A percentile compares a stretch with the other conserved stretches of the same genome.
These are phyloP conservation scores for Malthinus flaveolus DNA, from an alignment of 2,888 invertebrate species.

Conservation along the genomic window DNA sequence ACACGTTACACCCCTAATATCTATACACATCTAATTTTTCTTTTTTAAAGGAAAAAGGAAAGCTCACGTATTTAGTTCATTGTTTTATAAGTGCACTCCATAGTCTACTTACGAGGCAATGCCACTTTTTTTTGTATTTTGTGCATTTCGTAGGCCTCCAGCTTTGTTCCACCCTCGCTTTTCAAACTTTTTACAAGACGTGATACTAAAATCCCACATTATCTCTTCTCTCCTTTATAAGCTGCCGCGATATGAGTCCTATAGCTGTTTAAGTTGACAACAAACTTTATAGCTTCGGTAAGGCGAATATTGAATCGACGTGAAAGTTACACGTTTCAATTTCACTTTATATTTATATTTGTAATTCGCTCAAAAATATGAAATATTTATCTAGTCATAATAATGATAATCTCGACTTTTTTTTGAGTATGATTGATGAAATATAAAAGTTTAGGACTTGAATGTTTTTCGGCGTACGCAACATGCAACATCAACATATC, in stretches of 20 bases:
- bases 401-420: background rate
- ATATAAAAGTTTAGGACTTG: background rate
- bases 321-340: too few relatives aligned
- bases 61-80: constrained; percentile 21
- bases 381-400: background rate
- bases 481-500: background rate
- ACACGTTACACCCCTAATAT: background rate
- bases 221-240: constrained; percentile 11
- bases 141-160: constrained; percentile 13
- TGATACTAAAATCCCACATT: background rate
- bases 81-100: constrained; percentile 19
- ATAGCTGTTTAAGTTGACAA: too few relatives aligned
- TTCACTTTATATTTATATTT: too few relatives aligned
- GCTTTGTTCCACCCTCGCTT: constrained; percentile 1
- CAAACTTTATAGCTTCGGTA: too few relatives aligned
- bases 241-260: too few relatives aligned
- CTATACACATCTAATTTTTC: constrained; percentile 3
- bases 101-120: constrained; percentile 14
- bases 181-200: constrained; percentile 3
- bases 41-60: background rate
- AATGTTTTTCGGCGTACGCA: background rate
- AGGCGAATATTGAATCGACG: too few relatives aligned
- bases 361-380: background rate
- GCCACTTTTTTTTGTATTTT: constrained; percentile 6
- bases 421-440: constrained; percentile 6